Evolutionary conservation across 2,113 vertebrate species (phyloP).

Genomic region (Otus sunia): DNA sequence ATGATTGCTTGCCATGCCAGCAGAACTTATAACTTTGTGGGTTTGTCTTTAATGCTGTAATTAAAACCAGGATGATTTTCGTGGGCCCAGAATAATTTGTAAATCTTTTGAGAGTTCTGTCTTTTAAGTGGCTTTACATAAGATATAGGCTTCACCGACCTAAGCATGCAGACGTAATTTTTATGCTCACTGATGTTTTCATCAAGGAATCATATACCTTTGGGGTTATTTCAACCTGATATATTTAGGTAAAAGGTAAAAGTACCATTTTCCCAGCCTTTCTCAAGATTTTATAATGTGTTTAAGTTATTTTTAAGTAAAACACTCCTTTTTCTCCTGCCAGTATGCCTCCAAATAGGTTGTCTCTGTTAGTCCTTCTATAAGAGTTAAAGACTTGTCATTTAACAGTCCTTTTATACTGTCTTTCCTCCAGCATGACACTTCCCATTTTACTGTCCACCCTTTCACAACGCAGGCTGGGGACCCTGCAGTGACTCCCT

Average conservation of each 20-base stretch:
- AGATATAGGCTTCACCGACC: neutral
- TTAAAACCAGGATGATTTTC: slow-evolving; percentile 39
- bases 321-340: neutral
- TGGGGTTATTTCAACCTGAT: neutral
- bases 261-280: neutral
- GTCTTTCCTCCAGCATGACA: neutral
- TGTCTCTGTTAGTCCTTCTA: neutral
- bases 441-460: neutral
- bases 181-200: neutral
- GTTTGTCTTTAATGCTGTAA: slow-evolving; percentile 38
- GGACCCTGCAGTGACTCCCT: neutral
- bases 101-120: neutral
- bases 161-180: neutral
- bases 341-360: neutral
- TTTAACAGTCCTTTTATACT: neutral
- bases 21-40: neutral
- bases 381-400: neutral
- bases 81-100: neutral
- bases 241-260: neutral
- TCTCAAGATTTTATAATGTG: neutral
- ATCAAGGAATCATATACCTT: neutral
- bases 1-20: neutral
- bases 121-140: slow-evolving; percentile 11
- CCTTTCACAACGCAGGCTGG: neutral
- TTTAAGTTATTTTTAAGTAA: neutral